Base-by-base conservation (phyloP, 2,888 invertebrate genomes). In the Onchidella celtica region DNA sequence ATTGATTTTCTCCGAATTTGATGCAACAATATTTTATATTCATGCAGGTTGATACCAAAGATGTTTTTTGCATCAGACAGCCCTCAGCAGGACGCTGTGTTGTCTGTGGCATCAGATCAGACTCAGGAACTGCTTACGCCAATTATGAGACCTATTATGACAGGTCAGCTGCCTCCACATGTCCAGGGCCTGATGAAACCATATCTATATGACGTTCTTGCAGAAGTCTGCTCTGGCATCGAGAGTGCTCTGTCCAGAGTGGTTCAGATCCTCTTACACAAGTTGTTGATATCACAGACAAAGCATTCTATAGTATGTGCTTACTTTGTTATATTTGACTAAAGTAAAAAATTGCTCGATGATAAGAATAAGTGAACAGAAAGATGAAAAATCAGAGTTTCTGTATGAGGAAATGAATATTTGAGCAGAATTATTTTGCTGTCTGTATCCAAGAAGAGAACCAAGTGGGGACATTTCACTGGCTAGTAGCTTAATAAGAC, bases 221-320 rank as follows among this genome's bases (percentile, higher is more conserved):
- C 78, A 74, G 73, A 81, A n/a, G 81, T 86, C 59, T 79, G 86
- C 59, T 73, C 87, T 21, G 75, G 84, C 17, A 89, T 94, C 63
- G 95, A 95, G 87, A 94, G 95, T 84, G 93, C 94, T 0, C 91
- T 96, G 61, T 95, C 95, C 0, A 93, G 95, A 88, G 93, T 96
- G 74, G 93, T 96, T 24, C 93, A 93, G 79, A 89, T 93, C 61
- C 90, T 96, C 61, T 93, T 94, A 38, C 93, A 94, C 72, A 93
- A 93, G 75, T 90, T 97, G 38, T 93, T 95, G 90, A 94, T 95
- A 3, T 95, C 96, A 1, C 95, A 95, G 82, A 95, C 96, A 74
- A 96, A 95, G 93, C 94, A 95, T 93, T 94, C 95, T 87, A 95
- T 95, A 90, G 96, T 96, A 92, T 95, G 95, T 78, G 3, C 14